Base-by-base conservation (phyloP, 2,888 invertebrate genomes). In the Embidobia sp. region DNA sequence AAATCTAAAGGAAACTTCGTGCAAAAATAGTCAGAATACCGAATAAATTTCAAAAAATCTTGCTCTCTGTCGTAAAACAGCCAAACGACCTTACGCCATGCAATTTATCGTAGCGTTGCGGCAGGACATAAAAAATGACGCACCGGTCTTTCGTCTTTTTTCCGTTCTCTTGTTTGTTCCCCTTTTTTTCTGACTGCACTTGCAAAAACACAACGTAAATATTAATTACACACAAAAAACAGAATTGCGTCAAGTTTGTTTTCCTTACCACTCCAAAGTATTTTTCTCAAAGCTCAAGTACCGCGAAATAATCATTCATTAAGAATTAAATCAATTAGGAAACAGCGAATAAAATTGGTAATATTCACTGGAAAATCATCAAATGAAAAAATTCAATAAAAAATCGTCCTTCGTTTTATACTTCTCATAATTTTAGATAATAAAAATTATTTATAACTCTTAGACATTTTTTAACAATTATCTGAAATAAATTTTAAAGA, bases 11-110 rank as follows among this genome's bases (percentile, higher is more conserved):
- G 63, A 70, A 69, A 76, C 69, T 76, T 70, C 13, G 51, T 10
- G 55, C 75, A 64, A 69, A 75, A 75, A 69, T 63, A 63, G 55
- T 55, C 42, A 35, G 73, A 46, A 59, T 66, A 57, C 49, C 57
- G 44, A 59, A 73, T 73, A 73, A 73, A 73, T 73, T 73, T 59
- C 29, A 57, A 59, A 64, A 73, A 73, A 73, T 72, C 70, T 53
- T 70, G 61, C 70, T 46, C 37, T 27, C 22, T 37, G 61, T 61
- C 70, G 70, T 70, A 70, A 70, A 70, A 53, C 61, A 70, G 61
- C 70, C 61, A 70, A 70, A 70, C 70, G 61, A 70, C 61, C 70
- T 70, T 53, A 70, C 53, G 61, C 46, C 37, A 29, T 29, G 15
- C 61, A 61, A 70, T 70, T 70, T 70, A 70, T 70, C 44, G 70